phyloP scores from a whole-genome alignment of 2,797 vertebrate genomes.

The Xiphophorus birchmanni region DNA sequence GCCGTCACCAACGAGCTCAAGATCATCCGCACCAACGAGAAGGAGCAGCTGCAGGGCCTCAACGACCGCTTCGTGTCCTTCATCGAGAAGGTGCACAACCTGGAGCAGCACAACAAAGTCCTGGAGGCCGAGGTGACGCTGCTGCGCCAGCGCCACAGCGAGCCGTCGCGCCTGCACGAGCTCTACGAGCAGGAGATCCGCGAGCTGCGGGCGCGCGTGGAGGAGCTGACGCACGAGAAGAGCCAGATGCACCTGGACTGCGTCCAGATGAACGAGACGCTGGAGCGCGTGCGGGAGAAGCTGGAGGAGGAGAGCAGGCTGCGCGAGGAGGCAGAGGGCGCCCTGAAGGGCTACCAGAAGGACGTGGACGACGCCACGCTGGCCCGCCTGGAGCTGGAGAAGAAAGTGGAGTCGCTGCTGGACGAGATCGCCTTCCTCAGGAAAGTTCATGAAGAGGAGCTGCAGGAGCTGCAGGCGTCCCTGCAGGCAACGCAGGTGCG shows the following conservation, averaged over 20 bases:
- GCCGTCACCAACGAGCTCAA: conserved; percentile 85
- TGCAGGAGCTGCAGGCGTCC: conserved; percentile 82
- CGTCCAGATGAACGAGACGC: conserved; percentile 80
- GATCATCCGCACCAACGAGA: conserved; percentile 86
- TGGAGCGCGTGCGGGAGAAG: conserved; percentile 80
- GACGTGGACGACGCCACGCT: conserved; percentile 86
- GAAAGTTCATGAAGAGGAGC: conserved; percentile 87
- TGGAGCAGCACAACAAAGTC: conserved; percentile 85
- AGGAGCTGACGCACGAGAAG: conserved; percentile 85
- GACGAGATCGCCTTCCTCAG: conserved; percentile 87
- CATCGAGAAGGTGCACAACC: conserved; percentile 85
- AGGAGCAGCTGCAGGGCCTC: conserved; percentile 84
- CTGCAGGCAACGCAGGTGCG: conserved; percentile 82
- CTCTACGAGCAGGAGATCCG: conserved; percentile 87
- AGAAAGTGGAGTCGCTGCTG: conserved; percentile 85
- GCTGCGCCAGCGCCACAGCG: conserved; percentile 82
- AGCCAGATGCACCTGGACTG: conserved; percentile 85
- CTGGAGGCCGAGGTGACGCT: conserved; percentile 83
- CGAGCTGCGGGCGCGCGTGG: conserved; percentile 81
- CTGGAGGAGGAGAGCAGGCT: conserved; percentile 79
- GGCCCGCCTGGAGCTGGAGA: conserved; percentile 84
- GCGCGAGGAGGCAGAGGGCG: conserved; percentile 83
- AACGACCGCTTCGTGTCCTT: conserved; percentile 87
- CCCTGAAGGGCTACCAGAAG: conserved; percentile 81
- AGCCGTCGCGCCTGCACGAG: conserved; percentile 84